Percentiles rank a stretch among this genome's conserved stretches.
These are phyloP conservation scores for Acrocera orbiculus DNA, from an alignment of 2,888 invertebrate species.

Conservation along the genomic window DNA sequence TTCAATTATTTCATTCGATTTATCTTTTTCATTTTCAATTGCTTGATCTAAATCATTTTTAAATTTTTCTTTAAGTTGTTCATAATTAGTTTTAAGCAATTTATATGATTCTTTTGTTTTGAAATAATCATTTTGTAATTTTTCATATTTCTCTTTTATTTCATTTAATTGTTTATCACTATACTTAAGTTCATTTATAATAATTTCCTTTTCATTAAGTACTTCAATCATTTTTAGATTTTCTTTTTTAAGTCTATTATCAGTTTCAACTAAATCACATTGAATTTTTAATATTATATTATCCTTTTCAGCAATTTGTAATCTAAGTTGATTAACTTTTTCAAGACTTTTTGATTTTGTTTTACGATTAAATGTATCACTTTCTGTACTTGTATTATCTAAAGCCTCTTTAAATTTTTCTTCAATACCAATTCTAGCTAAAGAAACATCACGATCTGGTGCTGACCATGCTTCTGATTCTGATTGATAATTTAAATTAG, in stretches of 20 bases:
- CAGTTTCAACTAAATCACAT: slow-evolving; percentile 25
- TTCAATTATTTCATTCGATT: slow-evolving; percentile 16
- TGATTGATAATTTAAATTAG: slow-evolving; percentile 24
- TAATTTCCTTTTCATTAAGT: no score
- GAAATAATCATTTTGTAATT: slow-evolving; percentile 20
- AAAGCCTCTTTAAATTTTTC: slow-evolving; percentile 25
- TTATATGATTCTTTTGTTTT: slow-evolving; percentile 9
- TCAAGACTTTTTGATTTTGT: slow-evolving; percentile 24
- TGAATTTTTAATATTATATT: slow-evolving; percentile 28
- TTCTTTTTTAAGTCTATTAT: slow-evolving; percentile 25
- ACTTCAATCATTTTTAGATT: slow-evolving; percentile 14
- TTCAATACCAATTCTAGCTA: slow-evolving; percentile 56
- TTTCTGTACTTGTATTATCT: slow-evolving; percentile 12
- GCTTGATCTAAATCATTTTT: slow-evolving; percentile 17
- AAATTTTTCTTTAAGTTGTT: slow-evolving; percentile 20
- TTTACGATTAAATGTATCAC: slow-evolving; percentile 16
- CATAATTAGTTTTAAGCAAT: slow-evolving; percentile 19
- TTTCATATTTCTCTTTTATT: slow-evolving; percentile 19
- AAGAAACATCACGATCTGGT: slow-evolving; percentile 64
- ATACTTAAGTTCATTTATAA: no score
- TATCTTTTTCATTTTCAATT: slow-evolving; percentile 18
- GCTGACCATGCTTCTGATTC: slow-evolving; percentile 82
- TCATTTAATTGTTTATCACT: slow-evolving; percentile 20
- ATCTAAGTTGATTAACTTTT: slow-evolving; percentile 31
- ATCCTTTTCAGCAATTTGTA: slow-evolving; percentile 30